Percentiles rank a stretch among this genome's conserved stretches.
phyloP scores from a whole-genome alignment of 30 jellyfish, hydroid and myxozoan species.

The Haliclystus octoradiatus region DNA sequence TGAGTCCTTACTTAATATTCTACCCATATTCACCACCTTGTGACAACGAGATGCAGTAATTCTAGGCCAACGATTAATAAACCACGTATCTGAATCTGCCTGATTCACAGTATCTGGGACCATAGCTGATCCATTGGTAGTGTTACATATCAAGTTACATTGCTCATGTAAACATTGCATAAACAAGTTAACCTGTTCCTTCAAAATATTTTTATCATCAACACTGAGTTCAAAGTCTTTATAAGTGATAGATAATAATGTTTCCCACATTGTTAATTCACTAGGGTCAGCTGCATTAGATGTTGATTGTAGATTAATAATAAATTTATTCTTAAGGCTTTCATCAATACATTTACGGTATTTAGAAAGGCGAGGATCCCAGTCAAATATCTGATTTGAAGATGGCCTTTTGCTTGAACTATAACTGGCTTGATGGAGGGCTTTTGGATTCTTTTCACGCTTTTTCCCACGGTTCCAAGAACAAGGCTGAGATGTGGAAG shows the following conservation, averaged over 20 bases:
- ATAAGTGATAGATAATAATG: background rate
- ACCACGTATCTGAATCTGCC: background rate
- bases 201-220: background rate
- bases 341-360: no score
- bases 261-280: background rate
- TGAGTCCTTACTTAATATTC: background rate
- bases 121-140: no score
- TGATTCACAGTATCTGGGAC: background rate
- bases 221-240: background rate
- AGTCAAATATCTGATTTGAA: no score
- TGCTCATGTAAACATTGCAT: background rate
- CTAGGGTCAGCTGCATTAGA: background rate
- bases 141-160: background rate
- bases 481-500: background rate
- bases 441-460: background rate
- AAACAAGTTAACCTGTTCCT: no score
- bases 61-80: background rate
- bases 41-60: conserved; percentile 11
- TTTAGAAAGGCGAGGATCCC: no score
- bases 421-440: background rate
- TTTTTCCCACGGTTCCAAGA: background rate
- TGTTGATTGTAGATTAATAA: background rate
- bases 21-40: conserved; percentile 2
- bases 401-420: background rate
- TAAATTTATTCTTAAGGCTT: no score